Base-by-base conservation (phyloP, 2,797 vertebrate species). In the Ibycter americanus region DNA sequence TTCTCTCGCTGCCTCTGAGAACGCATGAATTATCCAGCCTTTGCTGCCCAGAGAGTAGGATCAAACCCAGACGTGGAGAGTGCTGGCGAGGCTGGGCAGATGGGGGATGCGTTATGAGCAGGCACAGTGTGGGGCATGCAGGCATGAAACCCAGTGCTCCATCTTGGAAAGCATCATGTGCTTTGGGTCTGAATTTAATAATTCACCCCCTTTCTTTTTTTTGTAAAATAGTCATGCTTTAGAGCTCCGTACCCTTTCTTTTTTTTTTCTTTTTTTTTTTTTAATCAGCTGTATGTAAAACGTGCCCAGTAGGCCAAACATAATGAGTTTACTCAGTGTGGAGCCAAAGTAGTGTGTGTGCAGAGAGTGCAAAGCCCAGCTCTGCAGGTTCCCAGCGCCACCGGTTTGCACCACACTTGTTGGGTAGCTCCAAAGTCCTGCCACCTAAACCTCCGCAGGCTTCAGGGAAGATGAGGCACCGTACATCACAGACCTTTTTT, bases 1-100 rank as follows among this genome's bases (percentile, higher is more conserved):
- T 96, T 95, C 74, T 94, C 81, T 71, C 1, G 0, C 85, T 90
- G 80, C 91, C 59, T 96, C 61, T 67, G 81, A 89, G 84, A 89
- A 63, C 5, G 26, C 88, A 92, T 94, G 93, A 92, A 89, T 95
- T 94, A 94, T 93, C 93, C 88, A 92, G 62, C 63, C 58, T 62
- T 58, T 1, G 2, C 58, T 4, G 10, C 66, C 56, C 1, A 7
- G 90, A 91, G 93, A 79, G 79, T 15, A 55, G 72, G 89, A 97
- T 95, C 90, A 95, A 96, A 95, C 87, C 78, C 52, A 55, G 72
- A 11, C 7, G 8, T 54, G 59, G 78, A 73, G 77, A 68, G 66
- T 13, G 9, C 49, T 49, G 55, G 68, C 0, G 10, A 73, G 58
- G 44, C n/a, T 63, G 91, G 83, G 62, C 65, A 58, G 66, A 13